These are phyloP conservation scores for Pogonocherus hispidulus DNA, from an alignment of 2,888 invertebrate species.

Conservation along the genomic window DNA sequence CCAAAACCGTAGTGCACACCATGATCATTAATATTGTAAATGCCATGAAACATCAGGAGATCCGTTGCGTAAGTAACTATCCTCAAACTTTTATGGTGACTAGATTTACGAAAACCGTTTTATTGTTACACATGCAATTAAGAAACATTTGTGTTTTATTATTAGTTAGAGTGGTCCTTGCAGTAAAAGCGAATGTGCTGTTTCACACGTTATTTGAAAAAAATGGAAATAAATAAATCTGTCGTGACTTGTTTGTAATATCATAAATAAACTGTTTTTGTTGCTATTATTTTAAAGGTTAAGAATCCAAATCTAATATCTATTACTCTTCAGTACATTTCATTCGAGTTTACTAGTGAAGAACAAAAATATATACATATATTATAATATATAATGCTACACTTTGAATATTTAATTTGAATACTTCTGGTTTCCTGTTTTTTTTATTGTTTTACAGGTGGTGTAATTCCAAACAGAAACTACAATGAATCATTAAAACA, in stretches of 20 bases:
- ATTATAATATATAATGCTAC: too few species aligned
- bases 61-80: background rate
- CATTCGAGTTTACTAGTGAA: background rate
- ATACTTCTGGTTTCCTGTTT: too few species aligned
- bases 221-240: background rate
- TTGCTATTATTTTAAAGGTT: background rate
- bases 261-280: background rate
- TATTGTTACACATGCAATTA: background rate
- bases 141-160: background rate
- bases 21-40: conserved; percentile 8
- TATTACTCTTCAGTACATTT: background rate
- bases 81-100: background rate
- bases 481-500: too few species aligned
- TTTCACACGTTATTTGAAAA: background rate
- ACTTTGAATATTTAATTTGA: too few species aligned
- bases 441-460: too few species aligned
- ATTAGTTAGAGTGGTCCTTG: background rate
- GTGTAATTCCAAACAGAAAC: too few species aligned
- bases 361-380: too few species aligned
- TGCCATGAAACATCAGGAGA: background rate
- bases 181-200: background rate
- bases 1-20: background rate
- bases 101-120: background rate
- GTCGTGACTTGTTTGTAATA: conserved; percentile 3
- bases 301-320: conserved; percentile 9